Evolutionary conservation across 2,113 vertebrate species (phyloP).

Genomic region (Craseonycteris thonglongyai): DNA sequence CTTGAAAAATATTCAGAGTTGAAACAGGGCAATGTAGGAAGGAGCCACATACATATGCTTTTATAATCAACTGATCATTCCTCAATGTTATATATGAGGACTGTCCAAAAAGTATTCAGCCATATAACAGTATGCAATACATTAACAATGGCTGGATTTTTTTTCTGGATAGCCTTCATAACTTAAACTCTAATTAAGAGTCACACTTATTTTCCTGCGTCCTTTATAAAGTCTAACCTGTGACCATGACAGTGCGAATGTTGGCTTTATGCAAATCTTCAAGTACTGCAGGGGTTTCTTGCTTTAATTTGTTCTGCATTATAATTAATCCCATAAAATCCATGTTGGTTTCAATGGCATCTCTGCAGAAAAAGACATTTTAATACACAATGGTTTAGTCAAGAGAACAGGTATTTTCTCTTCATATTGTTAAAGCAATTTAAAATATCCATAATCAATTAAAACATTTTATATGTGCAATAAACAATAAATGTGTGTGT

Average conservation of each 20-base stretch:
- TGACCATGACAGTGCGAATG: slow-evolving; percentile 98
- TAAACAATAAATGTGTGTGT: background rate
- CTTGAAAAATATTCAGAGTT: background rate
- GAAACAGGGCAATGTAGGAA: background rate
- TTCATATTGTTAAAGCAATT: slow-evolving; percentile 5
- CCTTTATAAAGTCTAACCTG: slow-evolving; percentile 82
- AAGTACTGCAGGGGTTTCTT: slow-evolving; percentile 92
- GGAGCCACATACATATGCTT: background rate
- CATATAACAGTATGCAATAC: too few species aligned
- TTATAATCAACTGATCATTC: background rate
- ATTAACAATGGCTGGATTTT: too few species aligned
- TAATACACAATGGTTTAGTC: slow-evolving; percentile 31
- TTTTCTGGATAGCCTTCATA: too few species aligned
- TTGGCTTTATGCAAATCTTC: slow-evolving; percentile 90
- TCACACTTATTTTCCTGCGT: background rate
- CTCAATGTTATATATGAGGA: background rate
- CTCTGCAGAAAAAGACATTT: slow-evolving; percentile 79
- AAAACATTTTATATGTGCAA: slow-evolving; percentile 9
- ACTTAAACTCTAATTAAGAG: background rate
- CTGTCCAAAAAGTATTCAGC: too few species aligned
- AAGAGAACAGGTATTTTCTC: slow-evolving; percentile 1
- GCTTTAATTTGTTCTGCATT: slow-evolving; percentile 98
- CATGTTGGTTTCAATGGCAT: slow-evolving; percentile 94
- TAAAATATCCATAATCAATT: slow-evolving; percentile 11
- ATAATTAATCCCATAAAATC: slow-evolving; percentile 96